phyloP scores from a whole-genome alignment of 1,140 invertebrate species.

The Cyclina sinensis region DNA sequence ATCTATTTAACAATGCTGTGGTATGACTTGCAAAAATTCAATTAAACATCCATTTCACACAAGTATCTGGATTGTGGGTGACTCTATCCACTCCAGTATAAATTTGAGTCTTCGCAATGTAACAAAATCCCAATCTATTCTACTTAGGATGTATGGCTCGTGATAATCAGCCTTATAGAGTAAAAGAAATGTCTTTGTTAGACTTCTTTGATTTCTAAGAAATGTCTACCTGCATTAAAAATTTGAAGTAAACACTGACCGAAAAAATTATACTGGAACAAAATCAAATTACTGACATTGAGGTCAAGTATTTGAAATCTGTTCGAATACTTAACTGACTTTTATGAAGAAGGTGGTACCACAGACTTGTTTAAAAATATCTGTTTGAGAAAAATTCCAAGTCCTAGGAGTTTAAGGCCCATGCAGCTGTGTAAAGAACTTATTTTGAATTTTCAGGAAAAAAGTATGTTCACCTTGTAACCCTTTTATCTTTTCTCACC shows the following conservation, averaged over 20 bases:
- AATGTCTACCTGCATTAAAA: not conserved
- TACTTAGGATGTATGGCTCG: not conserved
- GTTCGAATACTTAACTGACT: not conserved
- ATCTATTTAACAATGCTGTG: constrained; percentile 33
- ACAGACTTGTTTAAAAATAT: not conserved
- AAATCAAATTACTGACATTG: not conserved
- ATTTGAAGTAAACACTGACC: constrained; percentile 23
- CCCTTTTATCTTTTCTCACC: constrained; percentile 10
- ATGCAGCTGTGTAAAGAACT: not conserved
- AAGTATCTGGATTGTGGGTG: not conserved
- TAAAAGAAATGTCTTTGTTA: not conserved
- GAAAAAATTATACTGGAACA: constrained; percentile 32
- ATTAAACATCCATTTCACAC: constrained; percentile 27
- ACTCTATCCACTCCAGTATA: not conserved
- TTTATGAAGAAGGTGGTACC: not conserved
- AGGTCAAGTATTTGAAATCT: not conserved
- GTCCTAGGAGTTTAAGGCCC: not conserved
- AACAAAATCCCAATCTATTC: not conserved
- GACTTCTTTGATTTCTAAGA: constrained; percentile 22
- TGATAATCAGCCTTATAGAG: not conserved
- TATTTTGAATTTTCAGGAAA: not conserved
- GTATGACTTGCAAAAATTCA: constrained; percentile 6
- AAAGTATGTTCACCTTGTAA: not conserved
- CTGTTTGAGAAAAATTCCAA: not conserved
- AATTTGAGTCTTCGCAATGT: not conserved